Base-by-base conservation (phyloP, 2,113 vertebrate species). In the Nycticebus coucang region DNA sequence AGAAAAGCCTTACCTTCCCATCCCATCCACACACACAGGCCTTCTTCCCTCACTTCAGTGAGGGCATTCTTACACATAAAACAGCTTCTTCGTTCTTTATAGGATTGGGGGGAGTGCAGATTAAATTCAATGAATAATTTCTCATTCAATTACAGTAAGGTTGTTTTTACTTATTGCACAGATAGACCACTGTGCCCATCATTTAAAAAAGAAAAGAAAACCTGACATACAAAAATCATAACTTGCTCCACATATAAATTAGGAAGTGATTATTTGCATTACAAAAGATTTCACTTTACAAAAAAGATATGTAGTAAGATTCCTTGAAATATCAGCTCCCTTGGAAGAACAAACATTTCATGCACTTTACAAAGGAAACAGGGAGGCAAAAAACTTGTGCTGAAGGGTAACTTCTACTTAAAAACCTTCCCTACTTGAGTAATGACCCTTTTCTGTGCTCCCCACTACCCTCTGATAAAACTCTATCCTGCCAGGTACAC, bases 91-190 rank as follows among this genome's bases (percentile, higher is more conserved):
- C 92, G 82, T 94, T 93, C 87, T 96, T 89, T 81, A 60, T 53
- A 95, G 26, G 60, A 93, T 71, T 74, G 45, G n/a, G 84, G 92
- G 60, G 26, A 78, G 94, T 87, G 74, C 68, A 93, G 85, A 97
- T 89, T 95, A 94, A 91, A 96, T 97, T 94, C 92, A 92, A 97
- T 96, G 95, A 97, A 93, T 85, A 91, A 96, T 95, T 97, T 95
- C 72, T 95, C 81, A 97, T 96, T 96, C 94, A 96, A 94, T 97
- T 97, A 97, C 91, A 93, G 0, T 88, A 94, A 97, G 83, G 87
- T 94, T 97, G 91, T 91, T 96, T 98, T 96, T 78, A 95, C 94
- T 96, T 93, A 95, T 81, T 97, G 79, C 71, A 95, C 95, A 97
- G 93, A 91, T 87, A 96, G 75, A 92, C 92, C 95, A 95, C 78